phyloP scores from a whole-genome alignment of 2,888 invertebrate genomes.

The Candidula unifasciata region DNA sequence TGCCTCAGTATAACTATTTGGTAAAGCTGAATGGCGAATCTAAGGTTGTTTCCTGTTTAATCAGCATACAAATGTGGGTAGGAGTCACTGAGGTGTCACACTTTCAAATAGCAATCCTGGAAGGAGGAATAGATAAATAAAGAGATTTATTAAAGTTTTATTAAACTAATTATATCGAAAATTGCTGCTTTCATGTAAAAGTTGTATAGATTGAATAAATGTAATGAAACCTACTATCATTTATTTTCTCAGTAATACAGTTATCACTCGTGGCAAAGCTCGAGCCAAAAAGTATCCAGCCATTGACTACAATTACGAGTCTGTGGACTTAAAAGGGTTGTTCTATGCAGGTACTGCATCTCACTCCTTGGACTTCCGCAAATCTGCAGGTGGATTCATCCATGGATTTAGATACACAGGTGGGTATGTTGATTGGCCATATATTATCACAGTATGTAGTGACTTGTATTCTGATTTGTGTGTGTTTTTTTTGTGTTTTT shows the following conservation, averaged over 20 bases:
- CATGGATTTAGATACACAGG: slow-evolving; percentile 80
- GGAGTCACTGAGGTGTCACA: too few species aligned
- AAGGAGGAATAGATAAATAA: too few species aligned
- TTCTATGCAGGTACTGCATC: slow-evolving; percentile 78
- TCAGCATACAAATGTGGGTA: too few species aligned
- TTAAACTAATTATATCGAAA: too few species aligned
- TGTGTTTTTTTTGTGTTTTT: neutral
- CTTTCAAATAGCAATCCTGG: too few species aligned
- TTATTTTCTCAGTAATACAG: slow-evolving; percentile 31
- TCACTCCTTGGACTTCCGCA: slow-evolving; percentile 78
- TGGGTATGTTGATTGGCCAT: slow-evolving; percentile 55
- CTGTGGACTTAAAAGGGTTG: slow-evolving; percentile 72
- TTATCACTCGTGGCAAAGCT: slow-evolving; percentile 54
- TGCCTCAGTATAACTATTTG: too few species aligned
- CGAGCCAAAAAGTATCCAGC: slow-evolving; percentile 76
- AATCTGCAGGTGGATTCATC: slow-evolving; percentile 79
- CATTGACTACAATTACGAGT: slow-evolving; percentile 77
- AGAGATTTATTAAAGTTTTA: too few species aligned
- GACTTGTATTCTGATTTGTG: neutral
- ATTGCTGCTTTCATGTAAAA: too few species aligned
- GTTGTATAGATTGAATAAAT: too few species aligned
- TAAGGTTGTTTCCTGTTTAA: too few species aligned
- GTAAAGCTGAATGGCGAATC: too few species aligned
- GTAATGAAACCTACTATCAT: too few species aligned
- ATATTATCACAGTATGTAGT: neutral